A percentile compares a stretch with the other conserved stretches of the same genome.
phyloP scores from a whole-genome alignment of 2,888 invertebrate species.

The Chalcis sispes region DNA sequence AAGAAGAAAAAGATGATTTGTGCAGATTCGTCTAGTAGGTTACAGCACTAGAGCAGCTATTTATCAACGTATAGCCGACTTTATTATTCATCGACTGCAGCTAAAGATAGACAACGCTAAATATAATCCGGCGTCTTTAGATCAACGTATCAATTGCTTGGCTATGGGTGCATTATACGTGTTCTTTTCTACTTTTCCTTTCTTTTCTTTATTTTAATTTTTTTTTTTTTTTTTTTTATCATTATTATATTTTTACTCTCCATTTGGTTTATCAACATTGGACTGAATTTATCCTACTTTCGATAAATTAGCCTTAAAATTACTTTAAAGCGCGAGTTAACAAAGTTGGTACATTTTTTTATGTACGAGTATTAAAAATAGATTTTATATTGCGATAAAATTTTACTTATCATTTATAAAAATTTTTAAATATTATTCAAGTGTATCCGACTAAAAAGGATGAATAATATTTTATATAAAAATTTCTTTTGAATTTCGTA shows the following conservation, averaged over 20 bases:
- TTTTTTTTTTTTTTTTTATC: background rate
- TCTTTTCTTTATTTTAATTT: background rate
- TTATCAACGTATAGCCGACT: conserved; percentile 71
- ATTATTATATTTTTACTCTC: too few species aligned
- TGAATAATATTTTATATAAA: too few species aligned
- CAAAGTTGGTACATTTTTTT: background rate
- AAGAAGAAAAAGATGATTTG: background rate
- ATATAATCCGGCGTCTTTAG: conserved; percentile 66
- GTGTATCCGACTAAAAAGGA: too few species aligned
- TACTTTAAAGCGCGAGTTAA: background rate
- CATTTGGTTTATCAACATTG: background rate
- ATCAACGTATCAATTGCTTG: conserved; percentile 38
- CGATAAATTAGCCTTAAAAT: background rate
- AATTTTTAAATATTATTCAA: too few species aligned
- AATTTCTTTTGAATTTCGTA: too few species aligned
- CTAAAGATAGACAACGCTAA: conserved; percentile 70
- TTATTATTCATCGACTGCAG: conserved; percentile 70
- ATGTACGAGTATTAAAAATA: too few species aligned
- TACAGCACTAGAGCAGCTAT: conserved; percentile 71
- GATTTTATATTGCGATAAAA: too few species aligned
- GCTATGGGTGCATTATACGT: conserved; percentile 21
- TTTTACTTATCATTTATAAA: too few species aligned
- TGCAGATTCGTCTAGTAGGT: conserved; percentile 58
- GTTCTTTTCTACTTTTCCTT: background rate
- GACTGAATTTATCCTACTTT: conserved; percentile 7